Evolutionary conservation across 30 jellyfish, hydroid and myxozoan species (phyloP), one percentile per base, ranked within the genome.

Genomic region (Cassiopea andromeda): DNA sequence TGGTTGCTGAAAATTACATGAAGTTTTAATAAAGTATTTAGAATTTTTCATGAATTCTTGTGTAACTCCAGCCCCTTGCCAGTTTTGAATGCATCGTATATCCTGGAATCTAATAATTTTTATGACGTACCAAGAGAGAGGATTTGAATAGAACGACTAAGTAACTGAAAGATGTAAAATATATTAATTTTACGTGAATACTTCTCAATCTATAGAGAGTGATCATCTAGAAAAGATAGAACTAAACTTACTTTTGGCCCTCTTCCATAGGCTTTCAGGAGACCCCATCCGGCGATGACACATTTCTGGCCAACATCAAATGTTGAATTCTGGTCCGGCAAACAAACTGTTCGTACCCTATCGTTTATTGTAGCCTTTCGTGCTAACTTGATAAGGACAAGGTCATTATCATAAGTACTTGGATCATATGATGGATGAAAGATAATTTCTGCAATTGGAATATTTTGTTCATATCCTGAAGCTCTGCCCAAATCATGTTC

Each of bases 201-300:
- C 38, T 27, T 27, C 38, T 27, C 38, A 27, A 27, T 27, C 38
- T 27, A 27, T 44, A 69, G 19, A 46, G 7, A 10, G 48, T 43
- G 45, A 43, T 6, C 15, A 14, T 5, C 7, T 3, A 54, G 10
- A 54, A 54, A 54, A 54, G 7, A 54, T 3, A 54, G 7, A 5
- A 1, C 2, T 19, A 27, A 70, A 70, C 91, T 5, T 69, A 92
- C 98, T 94, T 96, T 90, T 1, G 99, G 98, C 14, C 98, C 97
- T 9, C 60, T 73, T 27, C 98, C 99, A 66, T 89, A 89, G 61
- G 92, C 97, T 54, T 71, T 49, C 70, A 96, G 93, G 44, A 75
- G 91, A n/a, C 99, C 99, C 99, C 99, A 96, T 85, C 99, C 99
- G 45, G 98, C 85, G 60, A 96, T 86, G 79, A 15, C 80, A 85